Base-by-base conservation (phyloP, 2,113 vertebrate species). In the Haemorhous mexicanus region DNA sequence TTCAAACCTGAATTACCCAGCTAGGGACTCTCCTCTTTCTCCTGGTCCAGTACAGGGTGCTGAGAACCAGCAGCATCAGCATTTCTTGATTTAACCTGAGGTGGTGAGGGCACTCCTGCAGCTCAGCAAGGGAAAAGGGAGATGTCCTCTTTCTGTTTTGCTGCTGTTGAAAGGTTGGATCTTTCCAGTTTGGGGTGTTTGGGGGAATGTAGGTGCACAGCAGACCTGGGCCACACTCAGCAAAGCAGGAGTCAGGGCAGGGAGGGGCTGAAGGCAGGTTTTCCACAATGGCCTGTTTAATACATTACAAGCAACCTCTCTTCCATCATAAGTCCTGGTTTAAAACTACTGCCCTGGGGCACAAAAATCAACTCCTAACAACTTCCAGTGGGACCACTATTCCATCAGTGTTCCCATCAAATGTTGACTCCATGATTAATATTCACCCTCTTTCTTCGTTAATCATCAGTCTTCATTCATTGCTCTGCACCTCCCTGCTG, bases 331-430 rank as follows among this genome's bases (percentile, higher is more conserved):
- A 95, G 85, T 82, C 77, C 78, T 96, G 73, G 70, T 95, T 93
- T 95, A 91, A 96, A 96, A 78, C 96, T 83, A 77, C 79, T 3
- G 72, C 96, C 89, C 92, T 64, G 55, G 91, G 95, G 96, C 94
- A 76, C 90, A 96, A 96, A 96, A 96, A 97, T 96, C 93, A 94
- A 93, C 95, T 96, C 92, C 93, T 97, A 97, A 97, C 96, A 97
- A 96, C 95, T 97, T 97, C 87, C 96, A 96, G 87, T 93, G 97
- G 95, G 97, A 93, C 91, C 56, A 20, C 95, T 86, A 50, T 94
- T 97, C 94, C 94, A 96, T 97, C 97, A 97, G 30, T 78, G 94
- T 69, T 97, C 91, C 95, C 92, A 96, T 97, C 96, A 96, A 67
- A 84, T 55, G 61, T 91, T 97, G 95, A 74, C 90, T 97, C 64